Base-by-base conservation (phyloP, 23 tunicate genomes). In the Styela clava region DNA sequence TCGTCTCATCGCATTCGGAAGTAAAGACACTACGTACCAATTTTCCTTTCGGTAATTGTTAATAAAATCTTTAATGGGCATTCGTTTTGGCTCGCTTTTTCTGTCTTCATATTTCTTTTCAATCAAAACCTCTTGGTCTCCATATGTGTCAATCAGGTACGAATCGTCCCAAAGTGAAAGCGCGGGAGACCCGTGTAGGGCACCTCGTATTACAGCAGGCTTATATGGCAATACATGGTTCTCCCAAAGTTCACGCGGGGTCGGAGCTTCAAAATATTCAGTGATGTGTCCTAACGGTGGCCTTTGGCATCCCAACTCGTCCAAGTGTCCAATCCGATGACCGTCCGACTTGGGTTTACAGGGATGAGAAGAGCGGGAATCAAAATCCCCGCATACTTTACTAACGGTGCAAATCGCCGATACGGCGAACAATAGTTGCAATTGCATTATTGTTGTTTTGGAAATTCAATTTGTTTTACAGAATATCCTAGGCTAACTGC, bases 61-160 rank as follows among this genome's bases (percentile, higher is more conserved):
- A 2, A 93, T 31, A 74, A 93, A 93, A 35, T 76, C 82, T 76
- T 77, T 67, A 27, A 93, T 81, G 1, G 80, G 22, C 98, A 93
- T 93, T 61, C 98, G 83, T 52, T 88, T 87, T 3, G 97, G 91
- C 69, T 83, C 88, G 26, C 85, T 51, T 79, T 91, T 91, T 61
- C 97, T 71, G 83, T 93, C 93, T 80, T 93, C 98, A 51, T 33
- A 74, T 69, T 93, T 93, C 85, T 88, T 93, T 64, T 93, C 98
- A 31, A 93, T 86, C 33, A 87, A 77, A 0, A 93, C 98, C 29
- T 93, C 89, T 74, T 83, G 83, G 56, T 87, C 89, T 0, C 98
- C 98, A 63, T 87, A 93, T 62, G 74, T 74, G 3, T 69, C 62
- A 1, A 74, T 26, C 24, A 93, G 68, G 52, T 91, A 86, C 16